Evolutionary conservation across 2,888 invertebrate genomes (phyloP), one percentile per base, ranked within the genome.

Genomic region (Stratiomys singularior): DNA sequence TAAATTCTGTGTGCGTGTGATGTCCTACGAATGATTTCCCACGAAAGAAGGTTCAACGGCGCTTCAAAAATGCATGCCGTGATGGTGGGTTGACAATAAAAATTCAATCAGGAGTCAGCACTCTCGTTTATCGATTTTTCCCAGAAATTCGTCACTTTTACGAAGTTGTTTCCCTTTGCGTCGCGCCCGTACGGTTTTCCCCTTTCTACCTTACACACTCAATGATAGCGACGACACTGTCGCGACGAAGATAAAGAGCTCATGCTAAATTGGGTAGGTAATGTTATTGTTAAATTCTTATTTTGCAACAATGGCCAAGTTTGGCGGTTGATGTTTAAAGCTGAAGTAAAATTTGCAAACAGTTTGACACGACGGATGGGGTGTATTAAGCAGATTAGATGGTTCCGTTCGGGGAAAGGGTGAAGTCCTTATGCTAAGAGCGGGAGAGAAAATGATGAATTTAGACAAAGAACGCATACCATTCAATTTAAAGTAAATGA

Each of bases 71-170:
- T 74, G 74, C 58, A 74, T 30, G 58, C 60, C 74, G 74, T 74
- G 46, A 69, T 47, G 74, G 74, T 74, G 74, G 74, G 74, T 74
- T 74, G 58, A 30, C 23, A 69, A 69, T n/a, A 25, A 21, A 47
- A 47, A 23, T 27, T n/a, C 46, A 23, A 25, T 47, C 69, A 25
- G 46, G 46, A 69, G 30, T 47, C 69, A 46, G 46, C 69, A 30
- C 25, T 69, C 46, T 69, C 74, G 58, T 9, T 28, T 74, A 74
- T 74, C 74, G 74, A 74, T 74, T 74, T 74, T 74, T 74, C 58
- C 58, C 74, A 74, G 74, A 74, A 74, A 72, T 56, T 69, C 69
- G 69, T 69, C 69, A 69, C 46, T 69, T 69, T 66, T 69, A 47
- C 69, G 25, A 69, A 46, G 25, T 44, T 67, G 67, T 11, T 64